phyloP scores from a whole-genome alignment of 2,113 vertebrate species.

The Myotis brandtii region DNA sequence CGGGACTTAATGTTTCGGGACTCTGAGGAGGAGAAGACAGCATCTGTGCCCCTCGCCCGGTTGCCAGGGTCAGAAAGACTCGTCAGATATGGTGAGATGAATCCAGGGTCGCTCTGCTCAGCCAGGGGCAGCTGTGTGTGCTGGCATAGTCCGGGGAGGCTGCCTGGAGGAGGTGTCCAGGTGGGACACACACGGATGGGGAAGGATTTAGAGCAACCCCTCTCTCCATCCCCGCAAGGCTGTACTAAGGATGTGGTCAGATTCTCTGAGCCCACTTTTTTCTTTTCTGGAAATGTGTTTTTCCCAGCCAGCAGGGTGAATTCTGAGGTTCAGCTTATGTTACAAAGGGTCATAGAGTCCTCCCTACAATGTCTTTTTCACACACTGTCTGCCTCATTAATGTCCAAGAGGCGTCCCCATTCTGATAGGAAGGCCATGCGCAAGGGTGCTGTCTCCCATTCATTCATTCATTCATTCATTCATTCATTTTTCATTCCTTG shows the following conservation, averaged over 20 bases:
- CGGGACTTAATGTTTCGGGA: not conserved
- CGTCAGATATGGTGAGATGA: not conserved
- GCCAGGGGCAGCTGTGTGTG: not conserved
- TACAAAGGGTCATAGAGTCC: not conserved
- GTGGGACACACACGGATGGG: fast-evolving
- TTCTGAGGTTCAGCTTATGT: not conserved
- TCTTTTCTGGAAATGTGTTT: not conserved
- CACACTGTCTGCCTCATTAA: not conserved
- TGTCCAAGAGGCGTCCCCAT: not conserved
- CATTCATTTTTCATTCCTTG: not conserved
- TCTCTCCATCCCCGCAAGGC: too few relatives aligned
- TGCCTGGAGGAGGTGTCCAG: not conserved
- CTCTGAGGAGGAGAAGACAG: not conserved
- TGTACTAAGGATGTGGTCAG: not conserved
- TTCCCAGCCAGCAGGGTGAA: not conserved
- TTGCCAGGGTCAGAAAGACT: not conserved
- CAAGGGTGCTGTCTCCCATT: not conserved
- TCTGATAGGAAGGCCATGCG: not conserved
- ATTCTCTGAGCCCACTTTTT: not conserved
- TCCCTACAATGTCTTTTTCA: not conserved
- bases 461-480: not conserved
- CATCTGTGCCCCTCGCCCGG: not conserved
- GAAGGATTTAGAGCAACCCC: not conserved
- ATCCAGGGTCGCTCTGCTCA: not conserved
- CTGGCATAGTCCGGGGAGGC: not conserved